Conservation (phyloP, 2,888 invertebrate genomes). For the Adelognathus sp. region DNA sequence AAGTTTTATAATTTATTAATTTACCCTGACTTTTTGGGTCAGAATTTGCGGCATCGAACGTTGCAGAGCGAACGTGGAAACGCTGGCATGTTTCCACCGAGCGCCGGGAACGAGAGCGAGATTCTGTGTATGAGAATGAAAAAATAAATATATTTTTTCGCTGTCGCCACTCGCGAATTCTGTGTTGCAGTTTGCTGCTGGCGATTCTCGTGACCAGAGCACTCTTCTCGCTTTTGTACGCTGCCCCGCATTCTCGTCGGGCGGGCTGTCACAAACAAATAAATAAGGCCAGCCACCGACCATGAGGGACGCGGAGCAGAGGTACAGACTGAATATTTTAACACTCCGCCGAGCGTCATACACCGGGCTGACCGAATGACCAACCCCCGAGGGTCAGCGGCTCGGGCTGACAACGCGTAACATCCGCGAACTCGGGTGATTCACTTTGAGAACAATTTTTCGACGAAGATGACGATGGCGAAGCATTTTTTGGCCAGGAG, state of each 20-base stretch:
- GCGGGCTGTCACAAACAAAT: slow-evolving; percentile 69
- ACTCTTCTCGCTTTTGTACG: slow-evolving; percentile 18
- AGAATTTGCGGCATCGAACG: slow-evolving; percentile 55
- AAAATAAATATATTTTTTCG: slow-evolving; percentile 45
- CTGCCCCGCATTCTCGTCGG: slow-evolving; percentile 6
- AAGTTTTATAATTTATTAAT: slow-evolving; percentile 78
- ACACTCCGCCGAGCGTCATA: slow-evolving; percentile 62
- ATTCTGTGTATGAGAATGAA: slow-evolving; percentile 59
- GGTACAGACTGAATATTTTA: slow-evolving; percentile 67
- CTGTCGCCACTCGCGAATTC: slow-evolving; percentile 51
- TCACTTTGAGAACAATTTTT: too few species aligned
- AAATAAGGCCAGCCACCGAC: slow-evolving; percentile 68
- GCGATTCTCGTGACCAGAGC: slow-evolving; percentile 26
- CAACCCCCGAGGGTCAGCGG: slow-evolving; percentile 30
- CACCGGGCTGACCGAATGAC: slow-evolving; percentile 64
- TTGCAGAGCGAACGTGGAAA: slow-evolving; percentile 13
- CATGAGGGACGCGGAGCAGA: slow-evolving; percentile 38
- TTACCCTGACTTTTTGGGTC: slow-evolving; percentile 79
- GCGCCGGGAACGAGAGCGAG: slow-evolving; percentile 4
- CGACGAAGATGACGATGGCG: too few species aligned
- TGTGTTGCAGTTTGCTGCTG: slow-evolving; percentile 16
- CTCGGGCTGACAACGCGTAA: not conserved
- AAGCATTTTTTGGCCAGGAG: too few species aligned
- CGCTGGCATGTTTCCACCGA: slow-evolving; percentile 45
- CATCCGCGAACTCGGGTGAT: slow-evolving; percentile 17